A percentile compares a stretch with the other conserved stretches of the same genome.
Evolutionary conservation across 2,113 vertebrate species (phyloP).

Genomic region (Regulus satrapa): DNA sequence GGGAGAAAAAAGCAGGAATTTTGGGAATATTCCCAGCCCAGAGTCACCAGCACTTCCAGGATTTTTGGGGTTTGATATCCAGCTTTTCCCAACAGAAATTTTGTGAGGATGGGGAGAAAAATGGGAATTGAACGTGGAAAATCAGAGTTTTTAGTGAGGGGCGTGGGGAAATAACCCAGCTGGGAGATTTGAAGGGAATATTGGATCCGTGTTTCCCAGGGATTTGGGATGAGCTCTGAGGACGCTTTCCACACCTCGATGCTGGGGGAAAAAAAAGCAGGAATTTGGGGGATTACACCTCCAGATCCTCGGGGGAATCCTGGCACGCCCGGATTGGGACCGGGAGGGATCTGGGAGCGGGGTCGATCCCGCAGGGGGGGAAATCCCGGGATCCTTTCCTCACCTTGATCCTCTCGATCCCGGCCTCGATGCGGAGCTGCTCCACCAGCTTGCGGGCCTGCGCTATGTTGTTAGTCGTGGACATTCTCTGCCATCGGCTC

Average conservation of each 20-base stretch:
- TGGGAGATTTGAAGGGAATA: too few species aligned
- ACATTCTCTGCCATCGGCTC: constrained; percentile 86
- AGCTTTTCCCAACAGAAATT: background rate
- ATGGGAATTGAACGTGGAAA: too few species aligned
- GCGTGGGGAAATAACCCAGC: too few species aligned
- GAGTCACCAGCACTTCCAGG: background rate
- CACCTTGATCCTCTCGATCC: constrained; percentile 78
- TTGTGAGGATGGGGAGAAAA: too few species aligned
- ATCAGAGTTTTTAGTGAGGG: too few species aligned
- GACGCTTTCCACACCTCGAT: too few species aligned
- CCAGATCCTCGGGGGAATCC: too few species aligned
- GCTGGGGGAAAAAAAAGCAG: too few species aligned
- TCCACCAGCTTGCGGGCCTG: constrained; percentile 97
- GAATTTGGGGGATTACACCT: background rate
- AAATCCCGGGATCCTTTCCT: too few species aligned
- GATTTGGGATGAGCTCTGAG: background rate
- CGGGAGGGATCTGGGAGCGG: too few species aligned
- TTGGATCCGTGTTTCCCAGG: background rate
- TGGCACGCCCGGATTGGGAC: background rate
- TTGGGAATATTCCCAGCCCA: background rate
- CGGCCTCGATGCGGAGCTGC: constrained; percentile 94
- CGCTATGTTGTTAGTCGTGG: constrained; percentile 92
- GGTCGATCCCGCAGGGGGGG: background rate
- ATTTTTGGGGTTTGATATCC: background rate
- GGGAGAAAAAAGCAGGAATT: background rate